Conservation (phyloP, 2,113 vertebrate species). For the Malurus elegans region DNA sequence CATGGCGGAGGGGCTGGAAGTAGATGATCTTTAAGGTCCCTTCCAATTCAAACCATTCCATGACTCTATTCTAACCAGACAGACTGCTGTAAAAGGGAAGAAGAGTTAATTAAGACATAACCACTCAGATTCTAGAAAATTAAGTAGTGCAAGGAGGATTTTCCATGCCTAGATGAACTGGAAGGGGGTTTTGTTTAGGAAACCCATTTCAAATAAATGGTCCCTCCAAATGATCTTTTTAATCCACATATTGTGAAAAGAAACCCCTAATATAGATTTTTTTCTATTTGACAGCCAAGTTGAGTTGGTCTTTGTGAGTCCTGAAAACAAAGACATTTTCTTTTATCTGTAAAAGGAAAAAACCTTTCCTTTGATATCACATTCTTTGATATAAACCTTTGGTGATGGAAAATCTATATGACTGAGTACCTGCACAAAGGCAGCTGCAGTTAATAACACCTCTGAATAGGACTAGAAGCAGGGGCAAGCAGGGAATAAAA, state of each 20-base stretch:
- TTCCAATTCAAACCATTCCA: not conserved
- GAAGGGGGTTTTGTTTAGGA: not conserved
- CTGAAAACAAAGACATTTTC: constrained; percentile 22
- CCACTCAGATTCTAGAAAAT: not conserved
- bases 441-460: not conserved
- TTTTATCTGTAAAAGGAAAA: not conserved
- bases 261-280: not conserved
- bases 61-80: not conserved
- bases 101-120: not conserved
- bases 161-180: not conserved
- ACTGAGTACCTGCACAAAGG: not conserved
- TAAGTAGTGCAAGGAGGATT: not conserved
- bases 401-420: constrained; percentile 20
- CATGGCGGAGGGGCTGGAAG: not conserved
- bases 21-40: not conserved
- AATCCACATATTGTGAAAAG: not conserved
- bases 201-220: not conserved
- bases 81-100: not conserved
- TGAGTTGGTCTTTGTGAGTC: not conserved
- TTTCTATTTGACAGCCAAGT: not conserved
- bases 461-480: not conserved
- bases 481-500: not conserved
- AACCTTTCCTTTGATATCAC: not conserved
- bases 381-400: constrained; percentile 1
- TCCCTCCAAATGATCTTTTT: not conserved